phyloP scores from a whole-genome alignment of 2,797 vertebrate species.

The Rallus crepitans region DNA sequence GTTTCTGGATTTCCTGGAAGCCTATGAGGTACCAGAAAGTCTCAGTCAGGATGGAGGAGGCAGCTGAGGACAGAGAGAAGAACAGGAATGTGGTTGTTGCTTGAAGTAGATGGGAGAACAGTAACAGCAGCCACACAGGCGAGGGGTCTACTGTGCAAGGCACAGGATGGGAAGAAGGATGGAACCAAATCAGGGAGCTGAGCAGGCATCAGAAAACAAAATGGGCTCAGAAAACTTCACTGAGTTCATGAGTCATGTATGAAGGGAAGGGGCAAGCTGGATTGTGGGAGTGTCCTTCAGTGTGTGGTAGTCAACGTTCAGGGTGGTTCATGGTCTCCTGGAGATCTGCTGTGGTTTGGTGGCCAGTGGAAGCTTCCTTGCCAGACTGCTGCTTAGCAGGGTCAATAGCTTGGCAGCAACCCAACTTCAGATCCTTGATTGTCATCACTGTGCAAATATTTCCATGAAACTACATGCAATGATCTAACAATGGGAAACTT shows the following conservation, averaged over 20 bases:
- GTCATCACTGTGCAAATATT: neutral
- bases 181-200: neutral
- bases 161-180: neutral
- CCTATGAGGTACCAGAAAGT: neutral
- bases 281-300: rapidly evolving
- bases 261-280: neutral
- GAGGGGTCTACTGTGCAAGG: neutral
- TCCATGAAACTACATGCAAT: rapidly evolving
- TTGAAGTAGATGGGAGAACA: neutral
- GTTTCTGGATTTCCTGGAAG: neutral
- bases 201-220: neutral
- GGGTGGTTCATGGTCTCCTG: neutral
- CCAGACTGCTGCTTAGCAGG: neutral
- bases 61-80: neutral
- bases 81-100: neutral
- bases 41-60: neutral
- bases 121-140: neutral
- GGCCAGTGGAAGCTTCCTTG: neutral
- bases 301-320: neutral
- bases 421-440: neutral
- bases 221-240: neutral
- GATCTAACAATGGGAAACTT: neutral
- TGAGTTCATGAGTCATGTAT: rapidly evolving
- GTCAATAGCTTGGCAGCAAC: neutral
- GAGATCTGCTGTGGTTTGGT: neutral